phyloP scores from a whole-genome alignment of 2,797 vertebrate species.

The Sorex maritimensis region DNA sequence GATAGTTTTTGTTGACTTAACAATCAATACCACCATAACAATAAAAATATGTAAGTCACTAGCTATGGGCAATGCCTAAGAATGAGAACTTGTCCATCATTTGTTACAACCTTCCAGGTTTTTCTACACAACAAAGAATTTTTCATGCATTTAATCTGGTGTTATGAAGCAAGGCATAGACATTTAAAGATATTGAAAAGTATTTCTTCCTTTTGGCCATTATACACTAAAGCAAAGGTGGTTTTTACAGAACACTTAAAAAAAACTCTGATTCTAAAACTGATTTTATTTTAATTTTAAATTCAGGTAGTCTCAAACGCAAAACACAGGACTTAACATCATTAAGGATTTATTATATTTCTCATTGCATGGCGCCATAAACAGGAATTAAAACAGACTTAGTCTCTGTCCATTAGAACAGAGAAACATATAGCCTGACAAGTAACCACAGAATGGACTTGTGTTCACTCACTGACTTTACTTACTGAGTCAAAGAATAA shows the following conservation, averaged over 20 bases:
- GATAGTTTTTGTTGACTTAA: conserved; percentile 90
- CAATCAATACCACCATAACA: conserved; percentile 91
- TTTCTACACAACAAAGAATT: conserved; percentile 72
- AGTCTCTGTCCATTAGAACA: conserved; percentile 73
- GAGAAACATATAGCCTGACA: conserved; percentile 54
- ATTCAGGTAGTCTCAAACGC: conserved; percentile 49
- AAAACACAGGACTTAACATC: conserved; percentile 63
- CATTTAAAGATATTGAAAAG: conserved; percentile 83
- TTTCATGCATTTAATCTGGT: conserved; percentile 79
- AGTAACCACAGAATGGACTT: conserved; percentile 60
- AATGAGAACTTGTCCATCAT: conserved; percentile 86
- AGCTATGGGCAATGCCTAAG: conserved; percentile 86
- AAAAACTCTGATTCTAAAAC: conserved; percentile 63
- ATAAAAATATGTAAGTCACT: conserved; percentile 88
- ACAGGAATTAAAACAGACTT: conserved; percentile 68
- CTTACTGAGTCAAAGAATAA: conserved; percentile 71
- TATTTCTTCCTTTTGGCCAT: conserved; percentile 79
- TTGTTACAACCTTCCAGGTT: conserved; percentile 77
- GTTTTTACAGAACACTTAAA: conserved; percentile 51
- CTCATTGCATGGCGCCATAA: conserved; percentile 67
- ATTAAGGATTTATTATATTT: conserved; percentile 85
- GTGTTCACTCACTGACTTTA: conserved; percentile 53
- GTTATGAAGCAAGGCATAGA: conserved; percentile 74
- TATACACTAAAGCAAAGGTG: conserved; percentile 83
- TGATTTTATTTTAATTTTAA: conserved; percentile 81